Base-by-base conservation (phyloP, 2,888 invertebrate species). In the Epistrophe grossulariae region DNA sequence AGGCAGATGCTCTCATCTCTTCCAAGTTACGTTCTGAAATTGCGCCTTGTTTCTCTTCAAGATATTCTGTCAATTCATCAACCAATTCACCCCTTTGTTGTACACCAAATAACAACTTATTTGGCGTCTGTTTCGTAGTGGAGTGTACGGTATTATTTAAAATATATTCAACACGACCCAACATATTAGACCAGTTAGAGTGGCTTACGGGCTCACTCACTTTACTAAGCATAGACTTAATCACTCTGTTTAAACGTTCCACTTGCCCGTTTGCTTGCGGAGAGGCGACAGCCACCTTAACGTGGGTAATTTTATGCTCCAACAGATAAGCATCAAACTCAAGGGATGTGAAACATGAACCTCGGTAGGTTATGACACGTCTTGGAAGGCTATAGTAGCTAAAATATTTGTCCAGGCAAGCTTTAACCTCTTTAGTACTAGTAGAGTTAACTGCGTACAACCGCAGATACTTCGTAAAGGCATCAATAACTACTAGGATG, bases 251-350 rank as follows among this genome's bases (percentile, higher is more conserved):
- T 19, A 79, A 66, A 11, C 82, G 19, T 64, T 87, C 71, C 15
- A 87, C 73, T 55, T 91, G 91, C 0, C 91, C 90, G 70, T 91
- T 91, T 3, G 90, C 89, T 40, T 90, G 84, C 0, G 90, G 90
- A 0, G 89, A 89, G 1, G 81, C 89, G 0, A 89, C 85, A 7
- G 91, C 90, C 5, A 90, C 89, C 52, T 88, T 74, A 19, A 90
- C 88, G 68, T 89, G 89, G 43, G 88, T 60, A 9, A 91, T 88
- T 13, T 64, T 79, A 11, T 88, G 74, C 1, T 78, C 62, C n/a
- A 81, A 24, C 11, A 89, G 3, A 71, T 89, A 91, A 5, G 17
- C 15, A 13, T 17, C 62, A 60, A 81, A 84, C n/a, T 80, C 77
- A 11, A 15, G 17, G 3, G 80, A 85, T 11, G 80, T 80, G 59